Evolutionary conservation across 92 coral and sea anemone genomes (phyloP), one percentile per base, ranked within the genome.

Genomic region (Meandrina meandrites): DNA sequence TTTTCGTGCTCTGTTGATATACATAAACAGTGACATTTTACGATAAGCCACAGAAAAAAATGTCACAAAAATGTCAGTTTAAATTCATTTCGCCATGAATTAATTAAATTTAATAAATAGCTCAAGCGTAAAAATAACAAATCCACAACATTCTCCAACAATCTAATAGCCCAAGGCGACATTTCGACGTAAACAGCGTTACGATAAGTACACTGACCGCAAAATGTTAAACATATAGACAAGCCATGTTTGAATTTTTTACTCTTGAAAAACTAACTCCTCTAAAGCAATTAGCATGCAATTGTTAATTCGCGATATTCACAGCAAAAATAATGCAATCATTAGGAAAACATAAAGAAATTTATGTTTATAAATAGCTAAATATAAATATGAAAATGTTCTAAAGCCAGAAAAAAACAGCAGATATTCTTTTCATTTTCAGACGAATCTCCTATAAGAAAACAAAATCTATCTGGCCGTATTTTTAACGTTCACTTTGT

Each of bases 401-500:
- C 71, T 66, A 22, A 1, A 0, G 30, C 69, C 71, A 28, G 71
- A 64, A 27, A 30, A 34, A 5, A 27, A n/a, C n/a, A n/a, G 71
- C 3, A 4, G 53, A 2, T 17, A 56, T 16, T 56, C 24, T 58
- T 58, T 58, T n/a, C n/a, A n/a, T n/a, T 57, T 22, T 22, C 22
- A 62, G 13, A 62, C 30, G 31, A 22, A 62, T 24, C 69, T 62
- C 31, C 14, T 24, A 24, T 1, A 62, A 62, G 30, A 62, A 62
- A 62, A n/a, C n/a, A 62, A n/a, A 57, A 57, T 57, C 22, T 17
- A 4, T 19, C 30, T 6, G 21, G 28, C 30, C 17, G 16, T 75
- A 32, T 40, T 36, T 74, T 24, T 28, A 78, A 54, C n/a, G n/a
- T n/a, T n/a, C n/a, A n/a, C n/a, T 78, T 50, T 79, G 81, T 79